Conservation (phyloP, 2,888 invertebrate species). For the Amphimallon solstitiale region DNA sequence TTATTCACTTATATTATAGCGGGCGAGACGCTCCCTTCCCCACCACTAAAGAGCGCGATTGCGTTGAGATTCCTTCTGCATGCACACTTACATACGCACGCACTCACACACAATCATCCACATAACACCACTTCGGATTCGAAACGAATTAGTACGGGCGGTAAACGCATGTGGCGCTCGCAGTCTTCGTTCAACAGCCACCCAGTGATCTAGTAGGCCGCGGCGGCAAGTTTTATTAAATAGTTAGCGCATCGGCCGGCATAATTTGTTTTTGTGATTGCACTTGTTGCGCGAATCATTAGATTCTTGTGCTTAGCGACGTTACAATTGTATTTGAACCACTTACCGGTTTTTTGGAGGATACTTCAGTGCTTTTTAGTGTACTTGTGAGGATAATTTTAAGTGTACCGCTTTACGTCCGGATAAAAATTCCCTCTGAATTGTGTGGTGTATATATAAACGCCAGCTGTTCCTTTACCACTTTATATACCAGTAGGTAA, state of each 20-base stretch:
- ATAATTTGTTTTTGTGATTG: constrained; percentile 28
- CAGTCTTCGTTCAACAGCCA: constrained; percentile 23
- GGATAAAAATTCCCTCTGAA: constrained; percentile 13
- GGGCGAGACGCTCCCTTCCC: background rate
- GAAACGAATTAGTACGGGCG: constrained; percentile 24
- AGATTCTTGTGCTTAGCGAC: background rate
- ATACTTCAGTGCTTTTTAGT: constrained; percentile 5
- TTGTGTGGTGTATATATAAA: constrained; percentile 11
- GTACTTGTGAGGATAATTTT: constrained; percentile 7
- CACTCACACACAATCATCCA: background rate
- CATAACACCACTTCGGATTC: constrained; percentile 11
- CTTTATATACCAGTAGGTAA: background rate
- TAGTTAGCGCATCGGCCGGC: constrained; percentile 24
- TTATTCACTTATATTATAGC: background rate
- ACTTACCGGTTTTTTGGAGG: background rate
- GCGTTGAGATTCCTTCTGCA: constrained; percentile 12
- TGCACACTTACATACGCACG: background rate
- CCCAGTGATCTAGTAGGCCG: constrained; percentile 7
- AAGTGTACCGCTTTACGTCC: background rate
- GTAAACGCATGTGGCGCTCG: constrained; percentile 23
- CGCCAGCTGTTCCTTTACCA: constrained; percentile 2
- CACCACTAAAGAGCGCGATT: constrained; percentile 2
- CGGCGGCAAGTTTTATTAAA: constrained; percentile 29
- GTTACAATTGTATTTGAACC: background rate
- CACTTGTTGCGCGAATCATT: constrained; percentile 20